These are phyloP conservation scores for Brachionus asplanchnoidis DNA, from an alignment of 1,140 invertebrate genomes.

Conservation along the genomic window DNA sequence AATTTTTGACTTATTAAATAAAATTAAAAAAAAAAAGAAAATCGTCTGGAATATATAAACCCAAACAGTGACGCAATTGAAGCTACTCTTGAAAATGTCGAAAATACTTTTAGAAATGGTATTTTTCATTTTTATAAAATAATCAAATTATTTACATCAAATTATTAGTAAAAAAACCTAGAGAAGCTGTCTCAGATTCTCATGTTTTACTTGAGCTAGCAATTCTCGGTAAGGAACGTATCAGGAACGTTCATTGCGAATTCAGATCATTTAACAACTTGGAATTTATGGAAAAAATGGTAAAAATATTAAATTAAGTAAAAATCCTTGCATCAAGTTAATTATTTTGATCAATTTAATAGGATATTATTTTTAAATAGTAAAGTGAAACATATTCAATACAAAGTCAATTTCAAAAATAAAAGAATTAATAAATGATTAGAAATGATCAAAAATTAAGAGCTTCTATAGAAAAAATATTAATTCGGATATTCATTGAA, in stretches of 20 bases:
- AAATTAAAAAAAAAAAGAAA: constrained; percentile 6
- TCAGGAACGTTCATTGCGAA: constrained; percentile 35
- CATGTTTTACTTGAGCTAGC: constrained; percentile 30
- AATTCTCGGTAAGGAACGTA: constrained; percentile 31
- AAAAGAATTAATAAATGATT: too few species aligned
- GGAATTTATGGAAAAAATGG: constrained; percentile 40
- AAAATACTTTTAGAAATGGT: constrained; percentile 37
- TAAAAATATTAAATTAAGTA: background rate
- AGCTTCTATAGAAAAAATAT: too few species aligned
- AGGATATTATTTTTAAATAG: too few species aligned
- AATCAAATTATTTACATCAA: background rate
- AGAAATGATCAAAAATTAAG: too few species aligned
- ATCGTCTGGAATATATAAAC: constrained; percentile 25
- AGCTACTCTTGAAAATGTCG: constrained; percentile 18
- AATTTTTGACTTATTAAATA: background rate
- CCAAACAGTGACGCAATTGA: constrained; percentile 38
- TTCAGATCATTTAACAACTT: constrained; percentile 36
- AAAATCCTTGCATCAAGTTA: background rate
- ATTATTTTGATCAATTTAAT: too few species aligned
- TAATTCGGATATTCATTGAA: too few species aligned
- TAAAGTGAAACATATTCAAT: too few species aligned
- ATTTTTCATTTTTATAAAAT: background rate
- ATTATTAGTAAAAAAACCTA: constrained; percentile 31
- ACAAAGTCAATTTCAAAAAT: too few species aligned
- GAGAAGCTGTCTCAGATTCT: constrained; percentile 22